Percentiles rank a stretch among this genome's conserved stretches.
phyloP scores from a whole-genome alignment of 2,113 vertebrate genomes.

The Dunckerocampus dactyliophorus region DNA sequence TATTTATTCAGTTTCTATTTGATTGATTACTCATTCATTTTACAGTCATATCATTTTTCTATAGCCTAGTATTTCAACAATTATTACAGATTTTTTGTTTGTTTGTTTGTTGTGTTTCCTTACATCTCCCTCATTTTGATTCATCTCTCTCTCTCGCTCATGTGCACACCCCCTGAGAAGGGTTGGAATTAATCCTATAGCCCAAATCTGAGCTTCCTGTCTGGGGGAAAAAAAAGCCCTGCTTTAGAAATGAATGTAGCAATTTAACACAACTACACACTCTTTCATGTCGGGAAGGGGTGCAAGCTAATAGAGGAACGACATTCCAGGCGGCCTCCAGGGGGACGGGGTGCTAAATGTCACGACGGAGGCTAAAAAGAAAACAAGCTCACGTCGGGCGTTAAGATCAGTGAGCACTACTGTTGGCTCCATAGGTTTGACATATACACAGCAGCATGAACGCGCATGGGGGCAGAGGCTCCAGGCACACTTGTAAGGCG shows the following conservation, averaged over 20 bases:
- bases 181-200: conserved; percentile 46
- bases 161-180: conserved; percentile 47
- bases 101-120: conserved; percentile 14
- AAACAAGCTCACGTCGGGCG: conserved; percentile 59
- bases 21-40: neutral
- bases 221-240: conserved; percentile 4
- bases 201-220: conserved; percentile 45
- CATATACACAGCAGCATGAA: conserved; percentile 56
- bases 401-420: conserved; percentile 57
- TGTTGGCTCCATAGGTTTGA: conserved; percentile 57
- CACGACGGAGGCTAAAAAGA: conserved; percentile 65
- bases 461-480: conserved; percentile 23
- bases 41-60: neutral
- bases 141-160: conserved; percentile 50
- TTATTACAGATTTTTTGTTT: too few species aligned
- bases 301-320: conserved; percentile 47
- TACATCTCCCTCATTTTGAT: conserved; percentile 49
- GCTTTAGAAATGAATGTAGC: conserved; percentile 20
- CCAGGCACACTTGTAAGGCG: conserved; percentile 58
- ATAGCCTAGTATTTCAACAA: too few species aligned
- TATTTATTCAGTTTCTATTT: too few species aligned
- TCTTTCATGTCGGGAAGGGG: conserved; percentile 4
- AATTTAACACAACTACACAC: conserved; percentile 30
- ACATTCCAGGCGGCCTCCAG: conserved; percentile 45
- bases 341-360: conserved; percentile 60